These are phyloP conservation scores for Temnothorax rugatulus DNA, from an alignment of 2,888 invertebrate genomes.

Conservation along the genomic window DNA sequence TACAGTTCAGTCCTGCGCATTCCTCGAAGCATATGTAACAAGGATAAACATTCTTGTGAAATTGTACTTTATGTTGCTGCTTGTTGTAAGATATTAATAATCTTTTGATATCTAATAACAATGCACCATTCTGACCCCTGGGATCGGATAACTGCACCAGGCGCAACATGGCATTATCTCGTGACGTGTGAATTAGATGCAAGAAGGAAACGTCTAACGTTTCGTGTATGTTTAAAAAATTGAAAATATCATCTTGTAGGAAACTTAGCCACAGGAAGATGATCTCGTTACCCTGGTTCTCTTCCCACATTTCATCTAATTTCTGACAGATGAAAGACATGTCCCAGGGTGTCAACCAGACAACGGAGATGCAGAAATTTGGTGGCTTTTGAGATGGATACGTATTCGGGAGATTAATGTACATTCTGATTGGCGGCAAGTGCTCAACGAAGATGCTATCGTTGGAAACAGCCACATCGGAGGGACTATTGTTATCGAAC, in stretches of 20 bases:
- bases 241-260: slow-evolving; percentile 72
- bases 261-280: slow-evolving; percentile 79
- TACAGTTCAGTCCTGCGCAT: slow-evolving; percentile 70
- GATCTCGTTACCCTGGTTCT: slow-evolving; percentile 76
- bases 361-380: slow-evolving; percentile 70
- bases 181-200: slow-evolving; percentile 56
- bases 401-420: slow-evolving; percentile 68
- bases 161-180: slow-evolving; percentile 50
- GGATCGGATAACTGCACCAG: slow-evolving; percentile 62
- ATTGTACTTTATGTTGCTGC: slow-evolving; percentile 54
- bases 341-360: slow-evolving; percentile 78
- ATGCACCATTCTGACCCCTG: slow-evolving; percentile 66
- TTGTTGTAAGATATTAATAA: slow-evolving; percentile 68
- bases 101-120: slow-evolving; percentile 67
- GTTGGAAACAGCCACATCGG: not conserved
- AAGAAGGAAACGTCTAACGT: slow-evolving; percentile 75
- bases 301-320: slow-evolving; percentile 79
- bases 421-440: slow-evolving; percentile 75
- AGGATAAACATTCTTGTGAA: slow-evolving; percentile 62
- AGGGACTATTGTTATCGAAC: not conserved
- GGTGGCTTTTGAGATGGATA: slow-evolving; percentile 77
- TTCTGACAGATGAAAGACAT: slow-evolving; percentile 73
- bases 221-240: slow-evolving; percentile 68
- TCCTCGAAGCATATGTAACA: slow-evolving; percentile 77
- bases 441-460: slow-evolving; percentile 66